Base-by-base conservation (phyloP, 2,888 invertebrate species). In the Strigamia crassipes region DNA sequence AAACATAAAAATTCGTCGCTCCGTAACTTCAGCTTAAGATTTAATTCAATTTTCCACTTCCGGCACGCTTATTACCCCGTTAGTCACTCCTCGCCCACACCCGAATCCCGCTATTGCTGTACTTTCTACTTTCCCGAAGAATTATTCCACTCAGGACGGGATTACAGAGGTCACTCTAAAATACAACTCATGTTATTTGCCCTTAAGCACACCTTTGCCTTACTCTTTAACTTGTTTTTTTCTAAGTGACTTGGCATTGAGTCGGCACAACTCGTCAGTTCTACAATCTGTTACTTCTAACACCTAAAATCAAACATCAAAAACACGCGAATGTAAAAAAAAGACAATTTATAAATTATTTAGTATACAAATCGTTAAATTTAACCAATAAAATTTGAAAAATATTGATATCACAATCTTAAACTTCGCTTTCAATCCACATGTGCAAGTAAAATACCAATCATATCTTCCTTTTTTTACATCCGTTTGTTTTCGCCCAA, bases 101-200 rank as follows among this genome's bases (percentile, higher is more conserved):
- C 27, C 66, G 12, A 31, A 12, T 15, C 66, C 9, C 66, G 15
- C 13, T 66, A 27, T 66, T 66, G 18, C 10, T 61, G 61, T 23
- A 23, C 12, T 66, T 66, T 66, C 66, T 27, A 27, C 66, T 27
- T 66, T 27, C 27, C 9, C 66, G 9, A 15, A 66, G 66, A 66
- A 61, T 66, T 66, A 66, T 66, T 66, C 66, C 31, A 66, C 27
- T 66, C 66, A 66, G 13, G 23, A 66, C 23, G 66, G 66, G 66
- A 23, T 66, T 66, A 66, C 23, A 27, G 12, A 66, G 66, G 66
- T 66, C 66, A 66, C 66, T 3, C 66, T 66, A 23, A 66, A 66
- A 66, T 66, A 66, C 66, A 66, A 66, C 66, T 66, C 66, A 66
- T 66, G 66, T 15, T 66, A 66, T 66, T 66, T 27, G 27, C 66